Base-by-base conservation (phyloP, 1,140 invertebrate species). In the Drosophila sturtevanti region DNA sequence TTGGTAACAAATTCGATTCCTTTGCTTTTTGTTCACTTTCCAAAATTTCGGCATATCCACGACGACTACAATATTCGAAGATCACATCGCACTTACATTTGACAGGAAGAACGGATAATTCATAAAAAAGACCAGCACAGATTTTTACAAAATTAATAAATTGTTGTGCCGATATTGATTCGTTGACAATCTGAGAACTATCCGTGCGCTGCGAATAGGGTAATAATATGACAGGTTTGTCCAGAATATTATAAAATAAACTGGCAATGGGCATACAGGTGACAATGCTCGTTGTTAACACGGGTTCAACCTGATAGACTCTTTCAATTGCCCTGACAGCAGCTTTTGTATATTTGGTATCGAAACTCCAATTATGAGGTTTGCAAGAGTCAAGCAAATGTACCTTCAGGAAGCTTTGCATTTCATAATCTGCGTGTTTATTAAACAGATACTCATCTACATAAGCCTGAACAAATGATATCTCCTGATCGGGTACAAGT, bases 211-310 rank as follows among this genome's bases (percentile, higher is more conserved):
- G 27, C 0, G 37, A 11, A 10, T 41, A 79, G 9, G 77, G 77
- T 7, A 79, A 4, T 5, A 79, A 34, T 6, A 79, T 61, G 4
- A 74, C 21, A 4, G 74, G 70, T n/a, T 77, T 74, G 10, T 22
- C 37, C 2, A 66, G 2, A 14, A 69, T 6, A 4, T 63, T 69
- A 1, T 16, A 1, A 5, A 74, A 51, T 0, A 69, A 35, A 18
- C 51, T 77, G 21, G 77, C 74, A 11, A 79, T 63, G n/a, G 77
- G 77, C 58, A 77, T 41, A 7, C 52, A 60, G 4, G 52, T 16
- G 21, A 64, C 35, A 48, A 79, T 73, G 27, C 22, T 44, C 6
- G 14, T n/a, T 11, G 77, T 63, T 16, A 55, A 2, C 11, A 34
- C 12, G 0, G 74, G 52, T 0, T 67, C 37, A 4, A 10, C 12